A percentile compares a stretch with the other conserved stretches of the same genome.
Conservation (phyloP, 2,888 invertebrate species). For the Sialis lutaria region DNA sequence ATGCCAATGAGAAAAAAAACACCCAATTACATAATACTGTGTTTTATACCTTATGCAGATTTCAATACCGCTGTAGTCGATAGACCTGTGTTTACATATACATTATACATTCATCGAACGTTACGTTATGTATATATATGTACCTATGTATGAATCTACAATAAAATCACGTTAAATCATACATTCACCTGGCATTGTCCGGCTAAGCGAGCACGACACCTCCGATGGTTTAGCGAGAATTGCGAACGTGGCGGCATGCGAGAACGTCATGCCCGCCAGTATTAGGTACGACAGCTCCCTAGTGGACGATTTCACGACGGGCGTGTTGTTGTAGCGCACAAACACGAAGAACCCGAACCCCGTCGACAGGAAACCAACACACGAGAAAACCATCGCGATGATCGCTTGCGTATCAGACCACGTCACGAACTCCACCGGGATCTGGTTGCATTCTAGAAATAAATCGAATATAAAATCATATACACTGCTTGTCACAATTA, state of each 20-base stretch:
- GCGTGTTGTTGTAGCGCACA: conserved; percentile 50
- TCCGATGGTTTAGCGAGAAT: conserved; percentile 42
- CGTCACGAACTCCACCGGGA: conserved; percentile 40
- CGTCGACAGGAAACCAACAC: conserved; percentile 43
- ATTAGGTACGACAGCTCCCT: conserved; percentile 53
- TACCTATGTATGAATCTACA: no score
- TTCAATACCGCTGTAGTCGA: no score
- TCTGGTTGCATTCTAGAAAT: conserved; percentile 34
- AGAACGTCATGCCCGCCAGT: conserved; percentile 37
- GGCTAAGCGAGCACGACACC: conserved; percentile 35
- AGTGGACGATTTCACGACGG: conserved; percentile 56
- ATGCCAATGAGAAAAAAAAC: no score
- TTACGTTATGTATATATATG: no score
- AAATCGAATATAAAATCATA: no score
- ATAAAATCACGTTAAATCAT: no score
- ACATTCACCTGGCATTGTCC: conserved; percentile 28
- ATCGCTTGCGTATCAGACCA: conserved; percentile 46
- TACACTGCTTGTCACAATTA: no score
- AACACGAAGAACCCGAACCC: conserved; percentile 41
- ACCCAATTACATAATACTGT: no score
- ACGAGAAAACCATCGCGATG: conserved; percentile 37
- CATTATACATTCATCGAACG: no score
- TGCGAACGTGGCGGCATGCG: conserved; percentile 42
- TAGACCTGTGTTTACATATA: no score
- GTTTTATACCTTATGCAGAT: no score